Evolutionary conservation across 2,797 vertebrate species (phyloP).

Genomic region (Takifugu ocellatus): DNA sequence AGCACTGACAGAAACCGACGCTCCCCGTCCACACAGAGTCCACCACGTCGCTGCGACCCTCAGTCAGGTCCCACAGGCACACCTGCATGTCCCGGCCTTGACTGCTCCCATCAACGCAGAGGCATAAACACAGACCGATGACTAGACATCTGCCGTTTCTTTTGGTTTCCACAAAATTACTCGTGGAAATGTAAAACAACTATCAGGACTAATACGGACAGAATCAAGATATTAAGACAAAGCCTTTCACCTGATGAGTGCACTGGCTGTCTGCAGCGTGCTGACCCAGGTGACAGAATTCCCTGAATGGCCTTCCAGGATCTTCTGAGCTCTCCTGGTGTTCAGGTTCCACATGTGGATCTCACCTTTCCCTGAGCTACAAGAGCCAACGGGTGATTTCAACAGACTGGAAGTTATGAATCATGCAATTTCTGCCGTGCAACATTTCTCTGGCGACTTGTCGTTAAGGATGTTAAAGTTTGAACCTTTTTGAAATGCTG

Average conservation of each 20-base stretch:
- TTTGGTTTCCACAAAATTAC: neutral
- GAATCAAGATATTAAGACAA: neutral
- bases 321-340: slow-evolving; percentile 74
- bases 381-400: slow-evolving; percentile 20
- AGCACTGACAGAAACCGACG: slow-evolving; percentile 89
- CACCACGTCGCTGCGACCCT: slow-evolving; percentile 75
- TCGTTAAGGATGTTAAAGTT: neutral
- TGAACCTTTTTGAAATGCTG: neutral
- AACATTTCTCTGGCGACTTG: neutral
- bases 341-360: slow-evolving; percentile 90
- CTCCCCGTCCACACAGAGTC: slow-evolving; percentile 81
- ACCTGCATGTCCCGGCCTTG: slow-evolving; percentile 90
- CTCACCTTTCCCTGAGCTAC: slow-evolving; percentile 83
- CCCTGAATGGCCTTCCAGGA: slow-evolving; percentile 82
- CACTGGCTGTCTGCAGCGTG: slow-evolving; percentile 60
- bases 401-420: neutral
- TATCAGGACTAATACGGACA: neutral
- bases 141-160: neutral
- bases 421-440: neutral
- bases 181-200: neutral
- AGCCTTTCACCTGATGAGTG: slow-evolving; percentile 82
- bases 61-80: slow-evolving; percentile 85
- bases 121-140: neutral
- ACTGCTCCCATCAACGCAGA: slow-evolving; percentile 61
- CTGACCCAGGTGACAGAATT: slow-evolving; percentile 84